phyloP scores from a whole-genome alignment of 2,888 invertebrate genomes.

The Stenodera caucasica region DNA sequence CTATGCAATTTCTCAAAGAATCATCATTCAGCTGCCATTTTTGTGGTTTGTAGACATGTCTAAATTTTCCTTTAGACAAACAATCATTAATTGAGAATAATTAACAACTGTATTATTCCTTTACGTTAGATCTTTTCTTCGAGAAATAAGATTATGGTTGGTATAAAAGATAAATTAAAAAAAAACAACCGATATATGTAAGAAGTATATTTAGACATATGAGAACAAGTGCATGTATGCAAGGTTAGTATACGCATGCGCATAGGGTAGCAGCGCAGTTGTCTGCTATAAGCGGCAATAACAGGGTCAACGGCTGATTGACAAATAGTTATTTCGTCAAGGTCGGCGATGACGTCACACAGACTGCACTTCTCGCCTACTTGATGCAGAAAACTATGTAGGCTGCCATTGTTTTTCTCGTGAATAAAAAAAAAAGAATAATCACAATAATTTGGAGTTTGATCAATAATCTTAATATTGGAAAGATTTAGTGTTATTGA shows the following conservation, averaged over 20 bases:
- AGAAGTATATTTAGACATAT: slow-evolving; percentile 30
- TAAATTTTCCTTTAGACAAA: slow-evolving; percentile 10
- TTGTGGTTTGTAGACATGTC: background rate
- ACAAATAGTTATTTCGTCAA: slow-evolving; percentile 54
- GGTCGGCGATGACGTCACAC: slow-evolving; percentile 51
- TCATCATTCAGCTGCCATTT: too few relatives aligned
- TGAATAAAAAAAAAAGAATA: background rate
- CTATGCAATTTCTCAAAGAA: too few relatives aligned
- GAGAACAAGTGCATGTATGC: slow-evolving; percentile 35
- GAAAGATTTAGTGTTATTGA: background rate
- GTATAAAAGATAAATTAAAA: slow-evolving; percentile 2
- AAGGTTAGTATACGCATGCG: slow-evolving; percentile 36
- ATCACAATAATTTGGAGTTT: background rate
- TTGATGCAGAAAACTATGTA: slow-evolving; percentile 24
- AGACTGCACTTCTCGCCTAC: slow-evolving; percentile 34
- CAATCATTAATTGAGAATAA: background rate
- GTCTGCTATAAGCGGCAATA: slow-evolving; percentile 45
- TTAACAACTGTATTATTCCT: background rate
- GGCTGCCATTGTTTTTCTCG: background rate
- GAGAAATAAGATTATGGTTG: background rate
- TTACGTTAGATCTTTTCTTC: background rate
- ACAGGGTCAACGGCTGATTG: slow-evolving; percentile 55
- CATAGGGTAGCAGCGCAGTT: slow-evolving; percentile 30
- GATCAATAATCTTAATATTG: background rate
- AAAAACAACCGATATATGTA: slow-evolving; percentile 10